These are phyloP conservation scores for Agapornis canus DNA, from an alignment of 2,797 vertebrate genomes.

Conservation along the genomic window DNA sequence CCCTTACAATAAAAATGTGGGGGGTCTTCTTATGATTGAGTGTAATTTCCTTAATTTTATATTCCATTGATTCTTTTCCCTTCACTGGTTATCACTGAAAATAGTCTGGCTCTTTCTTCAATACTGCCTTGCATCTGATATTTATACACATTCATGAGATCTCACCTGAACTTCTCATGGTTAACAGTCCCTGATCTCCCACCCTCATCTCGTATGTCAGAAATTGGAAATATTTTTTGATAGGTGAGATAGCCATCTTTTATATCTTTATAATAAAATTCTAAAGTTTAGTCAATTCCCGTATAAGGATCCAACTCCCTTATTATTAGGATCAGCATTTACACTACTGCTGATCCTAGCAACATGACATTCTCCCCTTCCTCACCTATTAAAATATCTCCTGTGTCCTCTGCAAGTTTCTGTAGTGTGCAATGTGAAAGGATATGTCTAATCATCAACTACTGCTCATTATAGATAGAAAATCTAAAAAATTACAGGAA, in stretches of 20 bases:
- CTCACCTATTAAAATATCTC: neutral
- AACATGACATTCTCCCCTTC: neutral
- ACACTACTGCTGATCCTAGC: neutral
- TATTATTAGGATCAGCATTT: neutral
- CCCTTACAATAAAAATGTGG: neutral
- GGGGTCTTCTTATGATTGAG: accelerated
- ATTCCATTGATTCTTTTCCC: neutral
- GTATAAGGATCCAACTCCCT: neutral
- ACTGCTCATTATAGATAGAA: neutral
- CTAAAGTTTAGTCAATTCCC: neutral
- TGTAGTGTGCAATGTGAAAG: neutral
- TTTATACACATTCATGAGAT: neutral
- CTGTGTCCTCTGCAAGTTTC: neutral
- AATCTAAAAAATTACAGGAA: neutral
- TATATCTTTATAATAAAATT: neutral
- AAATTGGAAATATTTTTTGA: neutral
- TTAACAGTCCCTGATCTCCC: neutral
- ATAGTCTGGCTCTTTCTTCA: neutral
- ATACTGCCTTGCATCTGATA: neutral
- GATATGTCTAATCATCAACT: neutral
- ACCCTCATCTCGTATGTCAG: neutral
- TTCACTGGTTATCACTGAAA: neutral
- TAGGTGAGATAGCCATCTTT: neutral
- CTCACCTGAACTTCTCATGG: neutral
- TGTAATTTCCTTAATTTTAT: neutral